Base-by-base conservation (phyloP, 2,888 invertebrate species). In the Melikaiella ostensackeni region DNA sequence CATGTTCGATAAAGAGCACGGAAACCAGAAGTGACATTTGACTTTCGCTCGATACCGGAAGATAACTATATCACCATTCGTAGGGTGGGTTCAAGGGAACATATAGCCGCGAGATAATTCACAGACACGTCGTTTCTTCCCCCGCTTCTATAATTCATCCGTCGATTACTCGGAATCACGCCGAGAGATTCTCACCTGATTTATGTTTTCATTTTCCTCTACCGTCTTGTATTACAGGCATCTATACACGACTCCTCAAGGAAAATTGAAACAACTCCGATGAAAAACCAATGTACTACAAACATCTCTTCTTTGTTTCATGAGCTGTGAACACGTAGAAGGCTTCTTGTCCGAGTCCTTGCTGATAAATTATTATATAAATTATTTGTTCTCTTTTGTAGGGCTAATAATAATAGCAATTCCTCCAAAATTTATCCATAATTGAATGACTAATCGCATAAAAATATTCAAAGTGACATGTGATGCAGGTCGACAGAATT, bases 1-100 rank as follows among this genome's bases (percentile, higher is more conserved):
- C 74, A 61, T 73, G 70, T 77, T 76, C 77, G 81, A 81, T 81
- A 81, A 79, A 76, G 77, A 79, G 79, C 74, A 38, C 24, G 75
- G 77, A 75, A 74, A 55, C 74, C 63, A 75, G 46, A 76, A 77
- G 77, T 70, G 70, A 74, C 70, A 63, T 77, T 80, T 75, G 75
- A 75, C 75, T 73, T 75, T 55, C 64, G 73, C 55, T 77, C 63
- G 46, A 74, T 78, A 80, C n/a, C 46, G 70, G 46, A 66, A 66
- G 66, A 66, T 66, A 66, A 66, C 70, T 30, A 66, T 1, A 70
- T 1, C n/a, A 70, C 27, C 46, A 70, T 70, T 70, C 50, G 30
- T 33, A 27, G 66, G 16, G 42, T 27, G 27, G 27, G 46, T 27
- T 64, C 42, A 42, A 27, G 16, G 27, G 46, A 50, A 46, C 50